Base-by-base conservation (phyloP, 2,888 invertebrate genomes). In the Aspidiotus rigidus region DNA sequence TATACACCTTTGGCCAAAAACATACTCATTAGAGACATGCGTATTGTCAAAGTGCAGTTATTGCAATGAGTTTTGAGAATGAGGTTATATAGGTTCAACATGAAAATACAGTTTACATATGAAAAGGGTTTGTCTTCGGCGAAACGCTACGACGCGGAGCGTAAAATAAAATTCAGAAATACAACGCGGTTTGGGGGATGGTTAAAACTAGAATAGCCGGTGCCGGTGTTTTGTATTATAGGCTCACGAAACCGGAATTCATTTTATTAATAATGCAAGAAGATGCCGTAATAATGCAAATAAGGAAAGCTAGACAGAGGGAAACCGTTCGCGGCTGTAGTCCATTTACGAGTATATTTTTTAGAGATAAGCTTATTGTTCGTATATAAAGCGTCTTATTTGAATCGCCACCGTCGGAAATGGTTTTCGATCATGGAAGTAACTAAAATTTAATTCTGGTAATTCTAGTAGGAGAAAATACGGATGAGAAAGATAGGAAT, bases 241-340 rank as follows among this genome's bases (percentile, higher is more conserved):
- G 39, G 66, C 66, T 66, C 66, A 60, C 66, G 66, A 66, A 66
- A 66, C 66, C 66, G 66, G 66, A 66, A 66, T 59, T 66, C 59
- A 57, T 59, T 66, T 66, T 59, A 57, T 66, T 66, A 66, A 66
- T 66, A 66, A 66, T 66, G 66, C 66, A 66, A 66, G 57, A 66
- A 66, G 66, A 66, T 66, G 66, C 66, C 66, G 66, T 66, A 66
- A 66, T 66, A 66, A 59, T 66, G 66, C 66, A 28, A 66, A 42
- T 57, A 17, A n/a, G 40, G 57, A 56, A 17, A 16, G 56, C 56
- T 16, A 56, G 56, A 56, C 56, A 59, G 9, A 39, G 59, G 59
- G 59, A 49, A 49, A 11, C 10, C 49, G 49, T 49, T n/a, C 11
- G 39, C 17, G 39, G 59, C 28, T 28, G 28, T 28, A 28, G 28